Evolutionary conservation across 2,113 vertebrate species (phyloP).

Genomic region (Axis porcinus): DNA sequence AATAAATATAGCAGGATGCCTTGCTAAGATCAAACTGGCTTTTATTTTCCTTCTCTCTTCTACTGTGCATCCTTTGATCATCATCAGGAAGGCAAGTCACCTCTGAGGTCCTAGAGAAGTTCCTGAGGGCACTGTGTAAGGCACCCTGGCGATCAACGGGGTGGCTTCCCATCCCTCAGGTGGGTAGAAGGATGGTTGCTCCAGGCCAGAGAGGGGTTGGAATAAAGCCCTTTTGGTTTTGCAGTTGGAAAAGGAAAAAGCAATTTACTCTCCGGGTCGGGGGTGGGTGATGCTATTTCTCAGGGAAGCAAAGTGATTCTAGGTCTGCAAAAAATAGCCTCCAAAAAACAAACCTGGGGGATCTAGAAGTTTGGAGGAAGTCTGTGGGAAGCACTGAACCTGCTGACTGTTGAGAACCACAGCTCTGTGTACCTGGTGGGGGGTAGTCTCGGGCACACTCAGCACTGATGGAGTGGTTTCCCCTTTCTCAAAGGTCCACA

Average conservation of each 20-base stretch:
- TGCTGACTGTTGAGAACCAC: not conserved
- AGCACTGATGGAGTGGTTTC: not conserved
- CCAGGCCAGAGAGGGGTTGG: not conserved
- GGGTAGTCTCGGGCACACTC: not conserved
- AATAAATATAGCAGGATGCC: conserved; percentile 29
- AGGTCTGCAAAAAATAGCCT: not conserved
- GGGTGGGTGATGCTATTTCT: not conserved
- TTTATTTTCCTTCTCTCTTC: not conserved
- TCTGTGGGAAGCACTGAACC: not conserved
- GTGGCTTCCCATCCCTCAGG: not conserved
- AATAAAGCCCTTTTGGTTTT: not conserved
- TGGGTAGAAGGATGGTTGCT: too few species aligned
- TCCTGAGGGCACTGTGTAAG: not conserved
- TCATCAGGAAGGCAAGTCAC: not conserved
- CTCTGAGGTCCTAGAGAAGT: not conserved
- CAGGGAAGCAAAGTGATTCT: not conserved
- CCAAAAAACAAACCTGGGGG: not conserved
- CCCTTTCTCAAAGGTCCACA: not conserved
- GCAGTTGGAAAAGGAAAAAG: not conserved
- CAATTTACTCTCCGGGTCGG: not conserved
- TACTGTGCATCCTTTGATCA: not conserved
- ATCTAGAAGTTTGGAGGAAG: not conserved
- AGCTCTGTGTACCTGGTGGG: not conserved
- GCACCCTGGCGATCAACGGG: not conserved
- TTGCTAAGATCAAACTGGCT: not conserved